Percentiles rank a stretch among this genome's conserved stretches.
phyloP scores from a whole-genome alignment of 2,888 invertebrate species.

The Globia sparganii region DNA sequence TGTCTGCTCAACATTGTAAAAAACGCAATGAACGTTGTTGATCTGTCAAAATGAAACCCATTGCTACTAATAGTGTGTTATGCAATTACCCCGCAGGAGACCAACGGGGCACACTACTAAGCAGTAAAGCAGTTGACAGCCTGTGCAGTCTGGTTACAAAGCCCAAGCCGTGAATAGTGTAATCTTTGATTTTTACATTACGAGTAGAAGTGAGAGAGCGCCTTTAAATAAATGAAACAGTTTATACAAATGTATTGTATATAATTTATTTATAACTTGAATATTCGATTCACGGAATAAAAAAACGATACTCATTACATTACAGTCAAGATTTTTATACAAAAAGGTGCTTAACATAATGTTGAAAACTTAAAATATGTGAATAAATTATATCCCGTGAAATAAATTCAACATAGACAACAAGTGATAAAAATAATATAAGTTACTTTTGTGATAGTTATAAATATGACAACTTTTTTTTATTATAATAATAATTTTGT shows the following conservation, averaged over 20 bases:
- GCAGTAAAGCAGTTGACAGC: not conserved
- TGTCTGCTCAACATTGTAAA: too few relatives aligned
- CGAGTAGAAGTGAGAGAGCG: not conserved
- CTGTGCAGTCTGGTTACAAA: not conserved
- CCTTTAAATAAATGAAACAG: not conserved
- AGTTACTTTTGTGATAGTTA: constrained; percentile 51
- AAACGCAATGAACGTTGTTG: too few relatives aligned
- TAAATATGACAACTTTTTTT: constrained; percentile 41
- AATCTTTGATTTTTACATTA: not conserved
- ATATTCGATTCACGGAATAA: constrained; percentile 46
- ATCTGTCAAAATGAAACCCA: too few relatives aligned
- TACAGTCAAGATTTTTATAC: constrained; percentile 32
- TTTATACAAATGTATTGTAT: constrained; percentile 26
- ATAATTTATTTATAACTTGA: constrained; percentile 41
- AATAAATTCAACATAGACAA: constrained; percentile 51
- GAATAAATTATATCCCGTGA: constrained; percentile 47
- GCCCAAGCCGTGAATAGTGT: not conserved
- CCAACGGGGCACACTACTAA: not conserved
- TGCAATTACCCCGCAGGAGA: too few relatives aligned
- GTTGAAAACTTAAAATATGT: constrained; percentile 39
- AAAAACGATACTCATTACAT: constrained; percentile 37
- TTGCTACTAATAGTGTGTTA: too few relatives aligned
- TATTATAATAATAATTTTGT: too few relatives aligned
- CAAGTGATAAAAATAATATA: constrained; percentile 42
- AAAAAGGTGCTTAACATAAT: constrained; percentile 38